Evolutionary conservation across 2,888 invertebrate genomes (phyloP).

Genomic region (Lamellibrachia columna): DNA sequence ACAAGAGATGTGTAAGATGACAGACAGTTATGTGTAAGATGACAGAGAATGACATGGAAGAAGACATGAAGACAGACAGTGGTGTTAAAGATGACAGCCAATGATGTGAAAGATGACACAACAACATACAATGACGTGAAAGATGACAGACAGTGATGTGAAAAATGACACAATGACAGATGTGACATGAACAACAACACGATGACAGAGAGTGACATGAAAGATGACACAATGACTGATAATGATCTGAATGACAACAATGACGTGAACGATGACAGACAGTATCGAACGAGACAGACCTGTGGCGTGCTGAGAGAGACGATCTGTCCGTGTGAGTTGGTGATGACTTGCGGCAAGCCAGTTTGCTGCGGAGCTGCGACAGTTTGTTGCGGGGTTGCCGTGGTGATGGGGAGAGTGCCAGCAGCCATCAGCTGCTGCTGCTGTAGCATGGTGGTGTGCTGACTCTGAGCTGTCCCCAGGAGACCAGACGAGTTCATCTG

Average conservation of each 20-base stretch:
- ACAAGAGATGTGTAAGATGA: background rate
- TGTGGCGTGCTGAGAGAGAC: slow-evolving; percentile 64
- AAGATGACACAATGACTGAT: background rate
- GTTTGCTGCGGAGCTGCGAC: slow-evolving; percentile 32
- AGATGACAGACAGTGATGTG: background rate
- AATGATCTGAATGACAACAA: background rate
- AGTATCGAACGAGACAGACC: slow-evolving; percentile 25
- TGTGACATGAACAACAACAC: no score
- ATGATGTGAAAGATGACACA: background rate
- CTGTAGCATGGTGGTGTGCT: slow-evolving; percentile 27
- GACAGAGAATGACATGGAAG: background rate
- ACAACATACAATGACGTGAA: background rate
- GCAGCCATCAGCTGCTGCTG: slow-evolving; percentile 24
- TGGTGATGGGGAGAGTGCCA: slow-evolving; percentile 7
- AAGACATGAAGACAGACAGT: background rate
- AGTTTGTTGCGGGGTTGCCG: slow-evolving; percentile 27
- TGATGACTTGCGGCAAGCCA: slow-evolving; percentile 57
- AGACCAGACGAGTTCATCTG: background rate
- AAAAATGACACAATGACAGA: background rate
- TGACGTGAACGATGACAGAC: background rate
- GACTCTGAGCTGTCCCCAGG: background rate
- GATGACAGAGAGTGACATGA: background rate
- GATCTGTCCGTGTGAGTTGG: slow-evolving; percentile 64
- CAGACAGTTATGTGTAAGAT: background rate
- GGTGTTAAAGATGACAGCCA: background rate